Evolutionary conservation across 2,888 invertebrate species (phyloP).

Genomic region (Oscheius sp.): DNA sequence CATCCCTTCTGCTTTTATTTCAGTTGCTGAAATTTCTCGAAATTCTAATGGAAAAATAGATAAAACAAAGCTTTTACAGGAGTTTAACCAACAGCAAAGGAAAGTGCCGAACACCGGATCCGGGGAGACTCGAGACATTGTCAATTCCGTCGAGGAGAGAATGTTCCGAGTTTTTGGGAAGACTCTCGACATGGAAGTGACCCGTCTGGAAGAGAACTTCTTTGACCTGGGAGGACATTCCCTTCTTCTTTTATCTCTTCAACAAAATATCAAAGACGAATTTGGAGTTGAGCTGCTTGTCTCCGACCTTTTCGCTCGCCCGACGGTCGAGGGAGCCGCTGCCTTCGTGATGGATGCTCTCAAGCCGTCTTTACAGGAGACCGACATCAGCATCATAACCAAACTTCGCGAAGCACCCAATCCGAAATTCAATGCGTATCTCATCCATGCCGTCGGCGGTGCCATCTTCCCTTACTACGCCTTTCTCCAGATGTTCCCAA

Average conservation of each 20-base stretch:
- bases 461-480: constrained; percentile 68
- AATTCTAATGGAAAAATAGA: constrained; percentile 61
- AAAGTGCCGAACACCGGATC: constrained; percentile 29
- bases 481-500: constrained; percentile 62
- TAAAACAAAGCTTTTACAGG: constrained; percentile 48
- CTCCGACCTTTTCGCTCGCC: constrained; percentile 17
- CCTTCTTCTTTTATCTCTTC: constrained; percentile 56
- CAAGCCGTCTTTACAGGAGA: neutral
- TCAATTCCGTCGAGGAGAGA: constrained; percentile 43
- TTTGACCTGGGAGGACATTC: constrained; percentile 66
- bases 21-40: constrained; percentile 49
- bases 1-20: constrained; percentile 51
- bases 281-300: constrained; percentile 45
- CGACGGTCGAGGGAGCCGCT: neutral
- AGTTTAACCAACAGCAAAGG: constrained; percentile 39
- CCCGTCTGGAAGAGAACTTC: constrained; percentile 48
- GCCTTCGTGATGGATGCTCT: neutral
- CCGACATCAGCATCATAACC: constrained; percentile 28
- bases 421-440: constrained; percentile 58
- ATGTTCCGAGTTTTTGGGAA: constrained; percentile 1
- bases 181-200: constrained; percentile 11
- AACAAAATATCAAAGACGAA: constrained; percentile 46
- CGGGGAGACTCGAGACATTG: constrained; percentile 38
- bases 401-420: constrained; percentile 39
- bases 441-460: constrained; percentile 71